Conservation (phyloP, 2,113 vertebrate genomes). For the Nothobranchius furzeri region DNA sequence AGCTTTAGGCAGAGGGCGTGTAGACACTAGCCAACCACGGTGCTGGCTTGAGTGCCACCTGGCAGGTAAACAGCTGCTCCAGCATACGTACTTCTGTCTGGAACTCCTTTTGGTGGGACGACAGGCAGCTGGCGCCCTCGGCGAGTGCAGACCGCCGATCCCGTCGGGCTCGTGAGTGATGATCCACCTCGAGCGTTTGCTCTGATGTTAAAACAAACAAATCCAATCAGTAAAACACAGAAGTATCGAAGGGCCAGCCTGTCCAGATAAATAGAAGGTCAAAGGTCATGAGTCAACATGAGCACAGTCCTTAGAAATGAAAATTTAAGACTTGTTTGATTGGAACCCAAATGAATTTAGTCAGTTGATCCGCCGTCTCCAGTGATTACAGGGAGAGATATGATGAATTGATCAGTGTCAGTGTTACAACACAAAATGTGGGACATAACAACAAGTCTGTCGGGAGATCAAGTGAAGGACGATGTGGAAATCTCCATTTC, state of each 20-base stretch:
- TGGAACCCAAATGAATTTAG: not conserved
- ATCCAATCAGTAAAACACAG: not conserved
- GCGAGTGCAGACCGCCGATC: conserved; percentile 82
- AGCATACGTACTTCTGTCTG: conserved; percentile 86
- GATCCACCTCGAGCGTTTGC: conserved; percentile 74
- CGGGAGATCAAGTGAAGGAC: too few relatives aligned
- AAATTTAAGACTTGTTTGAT: not conserved
- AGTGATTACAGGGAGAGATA: too few relatives aligned
- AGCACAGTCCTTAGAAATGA: not conserved
- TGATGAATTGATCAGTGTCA: too few relatives aligned
- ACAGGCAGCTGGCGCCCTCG: conserved; percentile 89
- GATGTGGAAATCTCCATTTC: too few relatives aligned
- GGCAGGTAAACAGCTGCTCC: not conserved
- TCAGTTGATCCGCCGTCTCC: not conserved
- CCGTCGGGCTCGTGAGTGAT: conserved; percentile 87
- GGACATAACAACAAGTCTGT: too few relatives aligned
- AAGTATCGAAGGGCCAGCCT: conserved; percentile 2
- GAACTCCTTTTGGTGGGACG: conserved; percentile 85
- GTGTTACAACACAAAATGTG: too few relatives aligned
- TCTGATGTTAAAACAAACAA: conserved; percentile 14
- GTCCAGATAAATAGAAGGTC: not conserved
- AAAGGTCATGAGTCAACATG: conserved; percentile 5
- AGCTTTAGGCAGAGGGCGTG: too few relatives aligned
- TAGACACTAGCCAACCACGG: too few relatives aligned
- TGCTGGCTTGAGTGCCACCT: not conserved